A percentile compares a stretch with the other conserved stretches of the same genome.
phyloP scores from a whole-genome alignment of 35 echinoderm and acorn worm species.

The Amphiura filiformis region DNA sequence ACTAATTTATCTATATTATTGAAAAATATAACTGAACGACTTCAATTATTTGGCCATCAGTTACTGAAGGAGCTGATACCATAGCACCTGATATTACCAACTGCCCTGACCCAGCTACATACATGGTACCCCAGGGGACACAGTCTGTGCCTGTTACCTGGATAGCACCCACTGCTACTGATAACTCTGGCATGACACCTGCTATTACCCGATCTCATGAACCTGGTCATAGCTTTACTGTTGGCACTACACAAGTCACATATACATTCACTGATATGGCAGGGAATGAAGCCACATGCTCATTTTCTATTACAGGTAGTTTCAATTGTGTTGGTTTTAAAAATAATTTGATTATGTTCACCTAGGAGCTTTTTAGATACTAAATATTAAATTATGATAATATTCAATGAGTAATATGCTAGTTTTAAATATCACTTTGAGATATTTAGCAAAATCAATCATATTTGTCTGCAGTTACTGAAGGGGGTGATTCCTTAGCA shows the following conservation, averaged over 20 bases:
- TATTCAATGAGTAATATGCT: too few relatives aligned
- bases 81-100: slow-evolving; percentile 12
- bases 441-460: too few relatives aligned
- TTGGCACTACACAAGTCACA: slow-evolving; percentile 42
- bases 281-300: slow-evolving; percentile 22
- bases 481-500: not conserved
- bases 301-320: slow-evolving; percentile 27
- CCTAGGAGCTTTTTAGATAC: too few relatives aligned
- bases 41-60: too few relatives aligned
- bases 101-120: slow-evolving; percentile 17
- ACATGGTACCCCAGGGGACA: slow-evolving; percentile 21
- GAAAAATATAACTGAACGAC: too few relatives aligned
- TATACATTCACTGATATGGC: slow-evolving; percentile 39
- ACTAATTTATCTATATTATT: too few relatives aligned
- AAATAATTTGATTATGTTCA: too few relatives aligned
- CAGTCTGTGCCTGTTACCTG: slow-evolving; percentile 38
- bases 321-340: too few relatives aligned
- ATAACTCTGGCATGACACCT: slow-evolving; percentile 25
- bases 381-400: too few relatives aligned
- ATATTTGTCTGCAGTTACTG: not conserved
- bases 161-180: slow-evolving; percentile 48
- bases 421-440: too few relatives aligned
- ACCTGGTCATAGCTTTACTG: slow-evolving; percentile 41
- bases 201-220: not conserved
- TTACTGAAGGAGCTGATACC: slow-evolving; percentile 1